Evolutionary conservation across 1,140 invertebrate genomes (phyloP), one percentile per base, ranked within the genome.

Genomic region (Drosophila pectinifera): DNA sequence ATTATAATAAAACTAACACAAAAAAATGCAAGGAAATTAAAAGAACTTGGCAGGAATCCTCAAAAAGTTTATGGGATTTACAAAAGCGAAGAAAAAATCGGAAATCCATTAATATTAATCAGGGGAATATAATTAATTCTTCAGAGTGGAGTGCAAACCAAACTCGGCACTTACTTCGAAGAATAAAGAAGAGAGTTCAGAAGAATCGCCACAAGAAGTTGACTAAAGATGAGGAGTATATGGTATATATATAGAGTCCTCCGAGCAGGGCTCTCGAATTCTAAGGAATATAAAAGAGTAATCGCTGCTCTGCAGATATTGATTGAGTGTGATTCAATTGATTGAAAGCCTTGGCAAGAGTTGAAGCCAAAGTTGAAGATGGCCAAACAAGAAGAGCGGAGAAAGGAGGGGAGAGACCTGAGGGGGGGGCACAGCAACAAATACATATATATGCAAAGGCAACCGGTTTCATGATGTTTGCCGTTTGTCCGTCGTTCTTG

Each of bases 391-490:
- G 41, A 41, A 62, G 28, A 42, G 31, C 22, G 24, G 10, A 26
- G 11, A 43, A 36, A 20, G 13, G 42, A 28, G 18, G 22, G 4
- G 22, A 22, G 24, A 18, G 20, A n/a, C n/a, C n/a, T 10, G 57
- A 62, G 48, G 42, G 28, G 18, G 16, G 28, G 16, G 13, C 11
- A 34, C 48, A 51, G 5, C 28, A 41, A 41, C 11, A 68, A 22
- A 74, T 16, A 48, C 36, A 31, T 51, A 51, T 8, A 28, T 39
- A 54, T 73, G 75, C 68, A 78, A 81, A 81, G 73, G 51, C 79
- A 82, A 82, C 79, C 79, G 79, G 79, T 82, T 82, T 82, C 36
- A 39, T 62, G 36, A 61, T 56, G 36, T 53, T 55, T 62, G 64
- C 38, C 49, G 51, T 36, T 65, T 72, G n/a, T n/a, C n/a, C n/a